These are phyloP conservation scores for Meloe dianella DNA, from an alignment of 2,888 invertebrate species.

Conservation along the genomic window DNA sequence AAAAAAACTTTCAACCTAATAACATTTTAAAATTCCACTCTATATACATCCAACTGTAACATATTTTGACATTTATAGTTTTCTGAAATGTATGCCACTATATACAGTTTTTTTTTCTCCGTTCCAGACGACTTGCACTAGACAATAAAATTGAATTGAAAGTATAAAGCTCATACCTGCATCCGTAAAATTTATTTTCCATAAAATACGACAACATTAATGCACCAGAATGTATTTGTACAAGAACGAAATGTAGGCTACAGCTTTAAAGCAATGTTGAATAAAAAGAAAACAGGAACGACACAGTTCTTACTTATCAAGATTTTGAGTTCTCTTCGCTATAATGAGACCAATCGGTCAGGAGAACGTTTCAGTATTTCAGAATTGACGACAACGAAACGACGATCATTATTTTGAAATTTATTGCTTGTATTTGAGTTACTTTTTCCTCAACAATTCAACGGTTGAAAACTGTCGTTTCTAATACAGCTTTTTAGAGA, in stretches of 20 bases:
- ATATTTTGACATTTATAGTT: slow-evolving; percentile 2
- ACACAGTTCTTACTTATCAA: slow-evolving; percentile 19
- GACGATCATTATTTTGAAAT: slow-evolving; percentile 1
- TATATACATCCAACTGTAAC: neutral
- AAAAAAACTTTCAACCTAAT: neutral
- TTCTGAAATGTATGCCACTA: neutral
- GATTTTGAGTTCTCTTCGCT: slow-evolving; percentile 26
- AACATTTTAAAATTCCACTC: neutral
- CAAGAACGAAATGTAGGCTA: no score
- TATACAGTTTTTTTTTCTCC: neutral
- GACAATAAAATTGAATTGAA: slow-evolving; percentile 25
- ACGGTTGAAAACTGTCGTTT: no score
- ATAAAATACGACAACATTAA: slow-evolving; percentile 27
- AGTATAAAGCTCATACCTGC: slow-evolving; percentile 15
- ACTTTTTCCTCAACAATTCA: no score
- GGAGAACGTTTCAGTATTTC: slow-evolving; percentile 33
- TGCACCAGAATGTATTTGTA: slow-evolving; percentile 16
- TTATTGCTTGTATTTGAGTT: neutral
- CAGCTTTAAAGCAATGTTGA: slow-evolving; percentile 12
- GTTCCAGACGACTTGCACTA: neutral
- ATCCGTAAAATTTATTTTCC: slow-evolving; percentile 20
- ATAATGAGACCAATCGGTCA: slow-evolving; percentile 45
- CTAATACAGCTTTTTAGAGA: no score
- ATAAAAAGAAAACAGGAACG: neutral
- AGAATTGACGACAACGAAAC: neutral